A percentile compares a stretch with the other conserved stretches of the same genome.
Conservation (phyloP, 2,113 vertebrate species). For the Dicaeum eximium region DNA sequence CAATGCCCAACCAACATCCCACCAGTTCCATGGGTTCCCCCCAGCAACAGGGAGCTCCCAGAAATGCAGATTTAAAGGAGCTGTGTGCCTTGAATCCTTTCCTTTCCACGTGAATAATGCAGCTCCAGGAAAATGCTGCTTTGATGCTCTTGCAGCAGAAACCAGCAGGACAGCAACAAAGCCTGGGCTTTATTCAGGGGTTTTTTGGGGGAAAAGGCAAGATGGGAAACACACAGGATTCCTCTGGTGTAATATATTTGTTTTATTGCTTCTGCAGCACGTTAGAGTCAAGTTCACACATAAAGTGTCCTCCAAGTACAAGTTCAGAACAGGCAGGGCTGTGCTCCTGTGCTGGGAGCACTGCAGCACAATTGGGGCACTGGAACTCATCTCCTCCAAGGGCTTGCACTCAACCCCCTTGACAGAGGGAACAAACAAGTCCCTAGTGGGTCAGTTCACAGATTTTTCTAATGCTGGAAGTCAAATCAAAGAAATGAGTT, state of each 20-base stretch:
- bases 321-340: neutral
- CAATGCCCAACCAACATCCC: neutral
- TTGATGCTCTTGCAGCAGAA: neutral
- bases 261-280: neutral
- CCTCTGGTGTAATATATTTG: neutral
- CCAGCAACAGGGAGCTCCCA: neutral
- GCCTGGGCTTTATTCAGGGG: neutral
- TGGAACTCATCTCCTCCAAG: neutral
- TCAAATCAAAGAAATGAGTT: neutral
- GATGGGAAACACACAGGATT: neutral
- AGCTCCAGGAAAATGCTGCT: neutral
- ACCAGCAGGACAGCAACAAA: neutral
- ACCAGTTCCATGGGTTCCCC: neutral
- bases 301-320: neutral
- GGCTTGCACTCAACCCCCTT: neutral
- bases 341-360: neutral
- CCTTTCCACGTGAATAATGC: rapidly evolving
- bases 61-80: neutral
- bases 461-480: neutral
- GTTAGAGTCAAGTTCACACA: rapidly evolving
- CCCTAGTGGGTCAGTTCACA: neutral
- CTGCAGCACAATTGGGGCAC: neutral
- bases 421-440: neutral
- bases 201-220: neutral
- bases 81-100: neutral